phyloP scores from a whole-genome alignment of 2,888 invertebrate genomes.

The Malacosoma neustria region DNA sequence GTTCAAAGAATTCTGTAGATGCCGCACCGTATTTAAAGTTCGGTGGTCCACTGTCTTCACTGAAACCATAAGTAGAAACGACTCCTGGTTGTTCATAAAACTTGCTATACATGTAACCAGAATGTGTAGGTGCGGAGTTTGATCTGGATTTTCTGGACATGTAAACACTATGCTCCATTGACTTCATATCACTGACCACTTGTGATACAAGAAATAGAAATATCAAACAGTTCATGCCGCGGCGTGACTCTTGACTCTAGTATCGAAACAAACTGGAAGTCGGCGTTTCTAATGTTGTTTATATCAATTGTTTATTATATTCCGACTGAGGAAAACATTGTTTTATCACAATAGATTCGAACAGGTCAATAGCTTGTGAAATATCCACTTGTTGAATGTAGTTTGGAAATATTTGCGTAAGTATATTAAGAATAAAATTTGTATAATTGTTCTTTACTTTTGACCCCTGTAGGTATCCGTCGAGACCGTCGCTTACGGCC shows the following conservation, averaged over 20 bases:
- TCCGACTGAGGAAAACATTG: slow-evolving; percentile 34
- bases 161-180: slow-evolving; percentile 27
- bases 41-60: not conserved
- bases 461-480: too few species aligned
- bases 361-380: slow-evolving; percentile 37
- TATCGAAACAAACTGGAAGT: slow-evolving; percentile 38
- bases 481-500: too few species aligned
- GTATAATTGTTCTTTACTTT: slow-evolving; percentile 10
- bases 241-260: slow-evolving; percentile 28
- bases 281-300: slow-evolving; percentile 36
- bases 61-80: slow-evolving; percentile 15
- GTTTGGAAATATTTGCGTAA: slow-evolving; percentile 1
- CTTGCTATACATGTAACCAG: slow-evolving; percentile 31
- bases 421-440: not conserved
- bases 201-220: slow-evolving; percentile 30
- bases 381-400: slow-evolving; percentile 32
- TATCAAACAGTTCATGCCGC: slow-evolving; percentile 30
- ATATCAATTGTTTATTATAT: slow-evolving; percentile 50
- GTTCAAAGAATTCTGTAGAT: not conserved
- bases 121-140: slow-evolving; percentile 21
- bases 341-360: slow-evolving; percentile 40
- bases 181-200: slow-evolving; percentile 25
- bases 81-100: slow-evolving; percentile 21
- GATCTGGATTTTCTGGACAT: slow-evolving; percentile 30
- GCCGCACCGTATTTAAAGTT: not conserved